Percentiles rank a stretch among this genome's conserved stretches.
Evolutionary conservation across 2,797 vertebrate species (phyloP).

Genomic region (Hypotaenidia philippensis): DNA sequence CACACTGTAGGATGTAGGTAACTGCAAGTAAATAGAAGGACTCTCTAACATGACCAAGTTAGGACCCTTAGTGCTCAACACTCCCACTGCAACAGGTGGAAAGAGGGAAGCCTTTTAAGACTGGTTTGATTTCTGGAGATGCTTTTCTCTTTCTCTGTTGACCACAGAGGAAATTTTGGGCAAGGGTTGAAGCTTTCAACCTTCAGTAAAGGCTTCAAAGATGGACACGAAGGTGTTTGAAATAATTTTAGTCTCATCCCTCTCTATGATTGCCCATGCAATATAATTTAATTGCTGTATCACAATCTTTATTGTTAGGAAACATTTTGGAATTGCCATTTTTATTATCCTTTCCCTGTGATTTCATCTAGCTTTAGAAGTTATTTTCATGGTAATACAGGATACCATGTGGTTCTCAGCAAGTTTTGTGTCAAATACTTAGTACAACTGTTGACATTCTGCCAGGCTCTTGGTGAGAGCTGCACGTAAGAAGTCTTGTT

Average conservation of each 20-base stretch:
- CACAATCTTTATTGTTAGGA: background rate
- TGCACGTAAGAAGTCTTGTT: constrained; percentile 45
- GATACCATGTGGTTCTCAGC: constrained; percentile 16
- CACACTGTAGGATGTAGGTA: background rate
- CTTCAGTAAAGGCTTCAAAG: background rate
- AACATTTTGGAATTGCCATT: background rate
- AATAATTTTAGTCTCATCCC: background rate
- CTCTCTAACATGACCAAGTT: background rate
- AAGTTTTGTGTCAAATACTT: constrained; percentile 45
- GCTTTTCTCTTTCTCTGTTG: background rate
- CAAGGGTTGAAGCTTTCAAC: background rate
- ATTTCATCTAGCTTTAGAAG: constrained; percentile 4
- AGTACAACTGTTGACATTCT: constrained; percentile 54
- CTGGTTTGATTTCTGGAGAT: background rate
- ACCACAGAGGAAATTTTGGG: background rate
- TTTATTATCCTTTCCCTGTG: background rate
- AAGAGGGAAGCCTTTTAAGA: background rate
- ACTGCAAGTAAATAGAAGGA: background rate
- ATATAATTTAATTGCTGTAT: background rate
- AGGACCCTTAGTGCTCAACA: background rate
- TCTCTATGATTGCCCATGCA: background rate
- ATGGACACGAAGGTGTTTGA: background rate
- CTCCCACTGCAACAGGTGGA: background rate
- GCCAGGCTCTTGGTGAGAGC: constrained; percentile 57
- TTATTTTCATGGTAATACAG: constrained; percentile 31